Base-by-base conservation (phyloP, 2,888 invertebrate genomes). In the Lochmaea crataegi region DNA sequence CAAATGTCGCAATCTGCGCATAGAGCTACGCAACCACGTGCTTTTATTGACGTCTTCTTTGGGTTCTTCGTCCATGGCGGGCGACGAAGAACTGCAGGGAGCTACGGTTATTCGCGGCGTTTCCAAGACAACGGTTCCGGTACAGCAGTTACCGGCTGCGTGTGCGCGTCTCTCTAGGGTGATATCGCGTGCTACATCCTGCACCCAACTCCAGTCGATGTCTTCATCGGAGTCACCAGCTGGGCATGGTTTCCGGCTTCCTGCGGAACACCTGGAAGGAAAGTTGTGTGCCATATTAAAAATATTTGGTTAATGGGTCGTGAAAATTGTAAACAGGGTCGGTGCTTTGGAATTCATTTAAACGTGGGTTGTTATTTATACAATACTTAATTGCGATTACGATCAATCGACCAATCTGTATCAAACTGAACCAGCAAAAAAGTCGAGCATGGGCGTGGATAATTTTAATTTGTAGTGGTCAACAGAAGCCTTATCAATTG, bases 21-120 rank as follows among this genome's bases (percentile, higher is more conserved):
- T 90, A 41, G 90, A 90, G 63, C 87, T 88, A 73, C 90, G 87
- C 79, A 90, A 82, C 90, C 90, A 90, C 72, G 88, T 85, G 77
- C 72, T 75, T 79, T 82, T 74, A 82, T 79, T 74, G 78, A 63
- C 71, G 67, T 75, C 78, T 14, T 77, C 77, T 68, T 82, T 82
- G 10, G 80, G 80, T 73, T 79, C 78, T 61, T 81, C 79, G 71
- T 71, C 72, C 73, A 75, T 78, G 41, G 72, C 72, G 26, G 72
- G 66, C 66, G 75, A 73, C 64, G 80, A 78, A 75, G 80, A 79
- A 80, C 80, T 80, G 78, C 74, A 74, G 68, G 75, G 74, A 65
- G 69, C 74, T 12, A 73, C 72, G 11, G 72, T 61, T 66, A 73
- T 72, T 68, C 66, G 79, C 63, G 74, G 77, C 53, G 80, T 81